Conservation (phyloP, 2,797 vertebrate genomes). For the Picus viridis region DNA sequence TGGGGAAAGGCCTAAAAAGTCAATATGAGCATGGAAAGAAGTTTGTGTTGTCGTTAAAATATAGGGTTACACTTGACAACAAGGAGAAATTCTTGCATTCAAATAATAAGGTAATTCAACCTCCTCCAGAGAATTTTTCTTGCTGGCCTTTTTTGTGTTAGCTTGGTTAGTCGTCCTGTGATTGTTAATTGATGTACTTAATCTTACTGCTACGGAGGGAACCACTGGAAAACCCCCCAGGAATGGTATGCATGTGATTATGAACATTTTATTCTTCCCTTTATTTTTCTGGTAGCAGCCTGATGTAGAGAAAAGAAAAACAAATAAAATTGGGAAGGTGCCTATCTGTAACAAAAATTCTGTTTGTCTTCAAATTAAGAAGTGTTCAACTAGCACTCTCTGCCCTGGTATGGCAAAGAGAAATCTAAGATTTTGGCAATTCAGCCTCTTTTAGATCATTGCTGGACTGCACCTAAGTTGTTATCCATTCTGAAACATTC, state of each 20-base stretch:
- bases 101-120: background rate
- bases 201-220: background rate
- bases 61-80: background rate
- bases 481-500: background rate
- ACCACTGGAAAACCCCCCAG: background rate
- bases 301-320: background rate
- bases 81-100: background rate
- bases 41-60: background rate
- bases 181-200: slow-evolving; percentile 22
- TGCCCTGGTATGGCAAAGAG: background rate
- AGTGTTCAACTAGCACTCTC: background rate
- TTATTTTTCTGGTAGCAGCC: background rate
- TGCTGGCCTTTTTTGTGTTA: background rate
- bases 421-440: background rate
- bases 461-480: background rate
- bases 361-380: background rate
- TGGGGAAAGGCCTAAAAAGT: background rate
- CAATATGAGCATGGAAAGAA: background rate
- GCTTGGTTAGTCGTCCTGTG: slow-evolving; percentile 4
- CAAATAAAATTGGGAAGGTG: background rate
- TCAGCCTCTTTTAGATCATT: background rate
- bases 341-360: background rate
- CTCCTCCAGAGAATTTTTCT: background rate
- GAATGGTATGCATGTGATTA: background rate
- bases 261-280: background rate